Evolutionary conservation across 2,113 vertebrate genomes (phyloP).

Genomic region (Meriones unguiculatus): DNA sequence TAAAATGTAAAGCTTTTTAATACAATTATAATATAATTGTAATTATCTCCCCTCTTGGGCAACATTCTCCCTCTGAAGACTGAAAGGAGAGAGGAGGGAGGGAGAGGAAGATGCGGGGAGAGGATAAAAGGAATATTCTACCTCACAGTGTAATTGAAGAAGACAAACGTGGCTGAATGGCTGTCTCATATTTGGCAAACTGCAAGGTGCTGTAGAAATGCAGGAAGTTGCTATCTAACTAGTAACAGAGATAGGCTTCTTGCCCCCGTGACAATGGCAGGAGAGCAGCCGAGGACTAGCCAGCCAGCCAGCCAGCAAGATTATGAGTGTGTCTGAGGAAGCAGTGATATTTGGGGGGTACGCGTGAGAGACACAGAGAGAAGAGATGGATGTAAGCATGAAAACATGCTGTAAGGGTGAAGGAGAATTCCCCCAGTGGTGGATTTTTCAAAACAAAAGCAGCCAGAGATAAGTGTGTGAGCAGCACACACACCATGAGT

Average conservation of each 20-base stretch:
- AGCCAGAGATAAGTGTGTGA: neutral
- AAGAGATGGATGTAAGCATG: neutral
- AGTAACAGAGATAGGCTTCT: neutral
- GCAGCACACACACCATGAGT: neutral
- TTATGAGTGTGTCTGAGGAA: neutral
- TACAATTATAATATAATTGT: neutral
- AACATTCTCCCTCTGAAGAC: neutral
- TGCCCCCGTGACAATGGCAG: neutral
- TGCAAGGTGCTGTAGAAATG: neutral
- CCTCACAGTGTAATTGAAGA: neutral
- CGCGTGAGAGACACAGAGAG: neutral
- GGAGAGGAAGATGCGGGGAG: neutral
- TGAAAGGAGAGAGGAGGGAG: neutral
- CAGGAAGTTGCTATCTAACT: neutral
- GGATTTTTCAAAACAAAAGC: neutral
- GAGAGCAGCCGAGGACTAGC: neutral
- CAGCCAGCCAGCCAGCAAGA: neutral
- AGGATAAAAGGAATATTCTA: neutral
- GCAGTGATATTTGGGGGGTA: neutral
- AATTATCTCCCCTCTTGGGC: neutral
- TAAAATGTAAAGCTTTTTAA: constrained; percentile 21
- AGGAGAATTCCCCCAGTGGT: neutral
- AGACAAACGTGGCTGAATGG: neutral
- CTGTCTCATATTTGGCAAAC: neutral
- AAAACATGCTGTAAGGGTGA: neutral